Base-by-base conservation (phyloP, 2,113 vertebrate species). In the Vulpes ferrilata region DNA sequence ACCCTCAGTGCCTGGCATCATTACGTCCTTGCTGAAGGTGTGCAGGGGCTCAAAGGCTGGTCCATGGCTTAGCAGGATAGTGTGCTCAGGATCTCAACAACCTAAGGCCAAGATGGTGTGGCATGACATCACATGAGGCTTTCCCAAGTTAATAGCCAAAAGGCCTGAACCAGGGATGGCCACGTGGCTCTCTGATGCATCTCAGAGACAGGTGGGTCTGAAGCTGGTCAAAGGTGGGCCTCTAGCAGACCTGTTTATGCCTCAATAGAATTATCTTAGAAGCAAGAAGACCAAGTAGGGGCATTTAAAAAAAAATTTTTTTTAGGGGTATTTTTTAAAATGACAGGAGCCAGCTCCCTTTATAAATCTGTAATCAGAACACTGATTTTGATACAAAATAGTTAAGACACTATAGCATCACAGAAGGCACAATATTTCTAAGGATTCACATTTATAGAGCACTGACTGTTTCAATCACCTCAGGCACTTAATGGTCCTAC, bases 171-270 rank as follows among this genome's bases (percentile, higher is more conserved):
- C 7, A 30, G 60, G 38, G 16, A n/a, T 4, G 0, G 59, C 32
- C 23, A 32, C 6, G 5, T 5, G 51, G 60, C 60, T 87, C 88
- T 69, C 25, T 43, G 82, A 27, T 1, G 3, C 30, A 23, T 35
- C 17, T 32, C 32, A 7, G 90, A 55, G 19, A 11, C 1, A 25
- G 48, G 57, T 7, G 51, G 17, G n/a, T 35, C 55, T 3, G 9
- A 1, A 4, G 59, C 19, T 0, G 20, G 65, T 0, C 3, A 5
- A 9, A 8, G 48, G 51, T 8, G 53, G 32, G 32, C 15, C 57
- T 27, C 51, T 5, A 4, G 20, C 32, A 17, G 69, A n/a, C 1
- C 35, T 0, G 1, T 11, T 8, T 5, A 27, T 30, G 38, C 5
- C 74, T 80, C 16, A 23, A 38, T 0, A 23, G 51, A 11, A 32